phyloP scores from a whole-genome alignment of 2,888 invertebrate species.

The Drosophila neutralis region DNA sequence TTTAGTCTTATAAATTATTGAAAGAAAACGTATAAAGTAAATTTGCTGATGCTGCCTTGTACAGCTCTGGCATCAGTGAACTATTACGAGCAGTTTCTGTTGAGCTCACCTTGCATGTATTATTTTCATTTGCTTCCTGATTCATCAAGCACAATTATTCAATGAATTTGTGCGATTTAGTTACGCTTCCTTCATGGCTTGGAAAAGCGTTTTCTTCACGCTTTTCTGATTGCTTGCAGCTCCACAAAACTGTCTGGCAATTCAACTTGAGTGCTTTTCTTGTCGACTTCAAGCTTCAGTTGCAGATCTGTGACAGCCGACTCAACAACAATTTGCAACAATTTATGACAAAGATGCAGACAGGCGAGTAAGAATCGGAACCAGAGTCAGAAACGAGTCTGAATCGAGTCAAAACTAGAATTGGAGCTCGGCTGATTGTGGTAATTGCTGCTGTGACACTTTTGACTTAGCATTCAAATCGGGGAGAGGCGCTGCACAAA shows the following conservation, averaged over 20 bases:
- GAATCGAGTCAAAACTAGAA: constrained; percentile 18
- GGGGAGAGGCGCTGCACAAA: constrained; percentile 8
- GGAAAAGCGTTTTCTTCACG: not conserved
- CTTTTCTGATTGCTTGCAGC: constrained; percentile 4
- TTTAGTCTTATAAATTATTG: not conserved
- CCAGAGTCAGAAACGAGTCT: not conserved
- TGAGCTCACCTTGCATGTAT: not conserved
- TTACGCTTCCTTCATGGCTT: constrained; percentile 30
- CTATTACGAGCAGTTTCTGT: not conserved
- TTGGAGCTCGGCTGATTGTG: constrained; percentile 50
- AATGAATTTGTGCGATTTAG: constrained; percentile 18
- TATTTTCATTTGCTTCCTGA: constrained; percentile 15
- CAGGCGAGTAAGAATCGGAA: not conserved
- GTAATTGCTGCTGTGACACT: constrained; percentile 75
- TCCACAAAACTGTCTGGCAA: constrained; percentile 24
- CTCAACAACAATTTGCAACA: constrained; percentile 66
- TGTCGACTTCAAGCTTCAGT: constrained; percentile 21
- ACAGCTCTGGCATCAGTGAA: not conserved
- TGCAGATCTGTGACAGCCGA: constrained; percentile 48
- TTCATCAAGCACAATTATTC: constrained; percentile 24
- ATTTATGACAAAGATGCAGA: constrained; percentile 73
- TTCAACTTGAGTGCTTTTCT: constrained; percentile 27
- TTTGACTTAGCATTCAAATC: constrained; percentile 65
- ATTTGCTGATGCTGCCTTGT: not conserved
- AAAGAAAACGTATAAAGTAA: not conserved